Conservation (phyloP, 2,113 vertebrate species). For the Eurypyga helias region DNA sequence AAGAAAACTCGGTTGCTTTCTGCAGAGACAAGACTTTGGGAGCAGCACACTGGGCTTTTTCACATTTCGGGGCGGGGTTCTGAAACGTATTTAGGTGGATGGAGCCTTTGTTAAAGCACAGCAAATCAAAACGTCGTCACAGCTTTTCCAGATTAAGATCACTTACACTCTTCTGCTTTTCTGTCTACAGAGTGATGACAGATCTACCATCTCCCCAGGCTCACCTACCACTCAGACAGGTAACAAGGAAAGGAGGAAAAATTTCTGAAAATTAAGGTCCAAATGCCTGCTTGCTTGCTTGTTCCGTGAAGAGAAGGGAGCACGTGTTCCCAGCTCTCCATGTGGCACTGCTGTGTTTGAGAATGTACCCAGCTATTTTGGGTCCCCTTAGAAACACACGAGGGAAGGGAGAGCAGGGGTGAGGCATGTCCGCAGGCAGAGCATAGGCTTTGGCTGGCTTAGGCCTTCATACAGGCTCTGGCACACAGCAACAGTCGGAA, state of each 20-base stretch:
- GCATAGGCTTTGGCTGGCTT: neutral
- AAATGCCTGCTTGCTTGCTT: neutral
- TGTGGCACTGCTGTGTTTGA: neutral
- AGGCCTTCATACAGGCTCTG: neutral
- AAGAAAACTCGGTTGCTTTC: neutral
- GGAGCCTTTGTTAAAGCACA: neutral
- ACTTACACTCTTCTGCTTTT: slow-evolving; percentile 20
- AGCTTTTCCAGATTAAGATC: neutral
- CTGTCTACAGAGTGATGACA: slow-evolving; percentile 85
- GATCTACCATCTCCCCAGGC: slow-evolving; percentile 79
- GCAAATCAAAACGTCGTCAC: neutral
- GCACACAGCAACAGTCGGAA: slow-evolving; percentile 13
- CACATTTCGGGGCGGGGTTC: neutral
- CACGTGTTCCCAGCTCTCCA: neutral
- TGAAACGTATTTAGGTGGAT: neutral
- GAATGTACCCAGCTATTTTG: neutral
- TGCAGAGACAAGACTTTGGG: neutral
- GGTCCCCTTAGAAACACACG: neutral
- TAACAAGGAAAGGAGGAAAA: slow-evolving; percentile 61
- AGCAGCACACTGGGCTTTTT: neutral
- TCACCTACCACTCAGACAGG: slow-evolving; percentile 80
- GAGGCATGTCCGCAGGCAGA: neutral
- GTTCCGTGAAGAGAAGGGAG: neutral
- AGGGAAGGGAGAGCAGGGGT: neutral
- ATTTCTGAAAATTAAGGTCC: neutral